A percentile compares a stretch with the other conserved stretches of the same genome.
Evolutionary conservation across 2,113 vertebrate species (phyloP).

Genomic region (Labrus mixtus): DNA sequence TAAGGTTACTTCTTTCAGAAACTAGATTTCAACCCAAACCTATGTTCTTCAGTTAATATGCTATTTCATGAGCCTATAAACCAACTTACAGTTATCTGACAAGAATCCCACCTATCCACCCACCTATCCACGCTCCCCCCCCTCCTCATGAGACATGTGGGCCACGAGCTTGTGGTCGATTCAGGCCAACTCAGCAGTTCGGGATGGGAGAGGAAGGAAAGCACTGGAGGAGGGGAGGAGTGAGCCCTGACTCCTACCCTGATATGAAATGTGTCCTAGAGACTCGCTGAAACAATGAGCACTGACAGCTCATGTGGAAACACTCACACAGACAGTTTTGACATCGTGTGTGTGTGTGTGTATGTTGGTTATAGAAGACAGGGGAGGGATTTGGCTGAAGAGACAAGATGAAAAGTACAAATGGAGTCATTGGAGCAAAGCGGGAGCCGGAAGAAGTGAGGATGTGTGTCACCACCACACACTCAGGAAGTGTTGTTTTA

Average conservation of each 20-base stretch:
- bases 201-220: conserved; percentile 71
- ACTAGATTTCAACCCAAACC: neutral
- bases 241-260: conserved; percentile 66
- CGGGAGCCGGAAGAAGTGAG: conserved; percentile 63
- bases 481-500: conserved; percentile 68
- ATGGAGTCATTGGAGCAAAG: conserved; percentile 59
- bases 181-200: conserved; percentile 75
- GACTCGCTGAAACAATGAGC: conserved; percentile 70
- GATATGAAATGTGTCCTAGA: conserved; percentile 68
- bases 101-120: neutral
- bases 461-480: conserved; percentile 74
- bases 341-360: conserved; percentile 15
- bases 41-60: neutral
- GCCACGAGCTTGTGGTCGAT: conserved; percentile 65
- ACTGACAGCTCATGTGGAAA: conserved; percentile 72
- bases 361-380: conserved; percentile 8
- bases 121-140: neutral
- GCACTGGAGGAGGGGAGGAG: conserved; percentile 70
- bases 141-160: conserved; percentile 54
- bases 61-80: conserved; percentile 7
- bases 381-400: conserved; percentile 9
- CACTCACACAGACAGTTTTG: conserved; percentile 49
- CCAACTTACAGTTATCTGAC: conserved; percentile 37
- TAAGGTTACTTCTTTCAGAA: too few species aligned
- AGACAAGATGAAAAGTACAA: conserved; percentile 42